Base-by-base conservation (phyloP, 2,797 vertebrate species). In the Prionace glauca region DNA sequence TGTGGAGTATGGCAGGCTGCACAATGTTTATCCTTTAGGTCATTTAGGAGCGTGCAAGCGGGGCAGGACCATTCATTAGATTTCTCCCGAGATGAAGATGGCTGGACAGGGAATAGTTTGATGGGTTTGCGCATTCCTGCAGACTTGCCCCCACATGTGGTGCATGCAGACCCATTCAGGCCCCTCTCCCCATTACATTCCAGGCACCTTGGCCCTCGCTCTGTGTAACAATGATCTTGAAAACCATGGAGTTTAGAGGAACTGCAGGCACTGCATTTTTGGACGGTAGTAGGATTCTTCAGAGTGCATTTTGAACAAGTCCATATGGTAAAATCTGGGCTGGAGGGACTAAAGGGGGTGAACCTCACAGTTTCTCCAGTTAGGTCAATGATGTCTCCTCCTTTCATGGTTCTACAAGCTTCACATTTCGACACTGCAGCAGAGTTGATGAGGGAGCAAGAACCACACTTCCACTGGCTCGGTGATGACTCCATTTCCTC, bases 301-400 rank as follows among this genome's bases (percentile, higher is more conserved):
- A 99, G 97, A 0, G 99, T 99, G 97, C 99, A 99, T 97, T 98
- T 99, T 95, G 98, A 99, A 72, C 99, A 99, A 0, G 98, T 97
- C 99, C 99, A 99, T 60, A 98, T 99, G 96, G 98, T 99, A 96
- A 99, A 99, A 97, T 99, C 99, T 0, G 99, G 99, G 97, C 99
- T 99, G 95, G 99, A 99, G 14, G 99, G 98, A 96, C 98, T 98
- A n/a, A 98, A 98, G 0, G 99, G 99, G 0, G 98, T 99, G 96
- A 98, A 99, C 60, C 99, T 98, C 96, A 99, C 99, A 0, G 98
- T 97, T 96, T 99, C 99, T 2, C 98, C 98, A 0, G 98, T 97
- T 65, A 99, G 97, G 95, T 99, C 98, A 2, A 99, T 99, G 96
- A 98, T 97, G 96, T 99, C 99, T 0, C 98, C 96, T 96, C 97